A percentile compares a stretch with the other conserved stretches of the same genome.
Conservation (phyloP, 2,113 vertebrate species). For the Zosterops pallidus region DNA sequence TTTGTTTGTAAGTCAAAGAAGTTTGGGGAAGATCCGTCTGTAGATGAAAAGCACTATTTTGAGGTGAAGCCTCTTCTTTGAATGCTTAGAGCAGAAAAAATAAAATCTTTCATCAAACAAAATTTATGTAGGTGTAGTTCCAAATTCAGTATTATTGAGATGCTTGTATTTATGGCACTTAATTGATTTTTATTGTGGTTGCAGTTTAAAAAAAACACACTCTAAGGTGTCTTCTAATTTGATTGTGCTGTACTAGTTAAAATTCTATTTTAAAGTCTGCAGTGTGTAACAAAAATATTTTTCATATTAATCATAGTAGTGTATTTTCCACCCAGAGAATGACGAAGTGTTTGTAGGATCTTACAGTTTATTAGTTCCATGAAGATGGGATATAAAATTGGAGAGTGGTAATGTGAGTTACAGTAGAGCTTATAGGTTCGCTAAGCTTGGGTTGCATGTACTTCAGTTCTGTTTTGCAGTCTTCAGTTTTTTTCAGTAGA, state of each 20-base stretch:
- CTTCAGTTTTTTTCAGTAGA: not conserved
- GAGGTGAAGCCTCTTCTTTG: not conserved
- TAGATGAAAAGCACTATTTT: not conserved
- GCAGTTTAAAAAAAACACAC: not conserved
- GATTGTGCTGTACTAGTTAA: not conserved
- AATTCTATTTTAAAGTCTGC: not conserved
- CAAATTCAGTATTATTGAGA: not conserved
- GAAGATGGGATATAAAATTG: not conserved
- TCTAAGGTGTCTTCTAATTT: not conserved
- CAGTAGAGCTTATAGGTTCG: not conserved
- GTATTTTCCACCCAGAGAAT: not conserved
- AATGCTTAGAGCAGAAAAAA: not conserved
- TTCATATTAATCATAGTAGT: not conserved
- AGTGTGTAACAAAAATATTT: not conserved
- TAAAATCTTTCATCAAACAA: not conserved
- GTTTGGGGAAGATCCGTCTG: not conserved
- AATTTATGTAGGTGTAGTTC: not conserved
- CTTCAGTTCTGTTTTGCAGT: not conserved
- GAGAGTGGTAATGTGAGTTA: not conserved
- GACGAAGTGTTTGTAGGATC: not conserved
- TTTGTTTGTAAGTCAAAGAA: not conserved
- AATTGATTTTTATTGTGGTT: not conserved
- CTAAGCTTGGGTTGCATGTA: not conserved
- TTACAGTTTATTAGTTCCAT: not conserved
- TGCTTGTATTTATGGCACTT: not conserved